Base-by-base conservation (phyloP, 1,140 invertebrate genomes). In the Leptonema lineaticorne region DNA sequence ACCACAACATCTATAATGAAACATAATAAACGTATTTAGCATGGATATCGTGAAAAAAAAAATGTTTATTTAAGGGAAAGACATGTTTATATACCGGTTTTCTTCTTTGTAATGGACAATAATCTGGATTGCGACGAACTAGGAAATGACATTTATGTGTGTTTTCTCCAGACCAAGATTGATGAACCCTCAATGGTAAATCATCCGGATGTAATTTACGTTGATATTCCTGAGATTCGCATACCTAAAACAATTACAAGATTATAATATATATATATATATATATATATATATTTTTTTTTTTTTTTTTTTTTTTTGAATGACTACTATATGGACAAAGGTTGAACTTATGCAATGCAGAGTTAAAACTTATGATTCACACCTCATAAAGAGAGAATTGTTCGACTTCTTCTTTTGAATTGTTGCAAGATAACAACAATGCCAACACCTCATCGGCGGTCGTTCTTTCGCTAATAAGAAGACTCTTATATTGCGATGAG, bases 401-500 rank as follows among this genome's bases (percentile, higher is more conserved):
- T 77, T 93, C 91, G 0, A 92, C 89, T 41, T 88, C 85, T 76
- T 95, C 92, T 62, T 84, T 87, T 20, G 89, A 93, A 77, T 88
- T 92, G 75, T 93, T 94, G 80, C 92, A 95, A 70, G 90, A 90
- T 16, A 96, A 83, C 41, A 96, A 78, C 72, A 96, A 88, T 71
- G 91, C 89, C 63, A 96, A 88, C 60, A 96, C 80, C 81, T 96
- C 93, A 76, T 94, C 92, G 2, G 92, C 91, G n/a, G 92, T 93
- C 20, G 94, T 96, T 74, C 88, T 84, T 71, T 95, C 92, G 63
- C 93, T 94, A 69, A 96, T 91, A 60, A 96, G 84, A 65, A 96
- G 81, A 74, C 92, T 94, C 80, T 96, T 96, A 85, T 96, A 96
- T 80, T 95, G 91, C 0, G 93, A 95, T 81, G 90, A 93, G 48